Conservation (phyloP, 2,797 vertebrate genomes). For the Spondyliosoma cantharus region DNA sequence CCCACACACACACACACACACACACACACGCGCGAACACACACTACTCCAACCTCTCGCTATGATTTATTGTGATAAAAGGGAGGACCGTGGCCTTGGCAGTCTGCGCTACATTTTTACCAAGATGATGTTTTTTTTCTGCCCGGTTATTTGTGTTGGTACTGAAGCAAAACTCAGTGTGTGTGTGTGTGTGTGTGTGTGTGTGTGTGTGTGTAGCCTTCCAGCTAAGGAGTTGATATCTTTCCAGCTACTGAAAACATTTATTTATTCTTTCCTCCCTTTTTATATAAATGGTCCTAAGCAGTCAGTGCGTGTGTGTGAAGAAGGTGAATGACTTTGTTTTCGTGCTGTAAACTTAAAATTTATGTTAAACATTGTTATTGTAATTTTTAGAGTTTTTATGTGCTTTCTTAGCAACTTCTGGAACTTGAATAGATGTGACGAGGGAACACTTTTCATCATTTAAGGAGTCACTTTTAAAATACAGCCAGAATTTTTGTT, state of each 20-base stretch:
- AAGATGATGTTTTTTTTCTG: constrained; percentile 65
- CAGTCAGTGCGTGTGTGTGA: constrained; percentile 11
- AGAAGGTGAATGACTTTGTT: constrained; percentile 15
- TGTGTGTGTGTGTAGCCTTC: constrained; percentile 52
- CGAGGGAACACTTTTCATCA: background rate
- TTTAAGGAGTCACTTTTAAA: no score
- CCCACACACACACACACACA: constrained; percentile 7
- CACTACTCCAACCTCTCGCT: constrained; percentile 30
- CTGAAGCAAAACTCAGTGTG: constrained; percentile 38
- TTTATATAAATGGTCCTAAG: constrained; percentile 43
- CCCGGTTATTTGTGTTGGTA: constrained; percentile 72
- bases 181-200: constrained; percentile 29
- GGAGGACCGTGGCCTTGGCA: constrained; percentile 77
- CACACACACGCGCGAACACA: background rate
- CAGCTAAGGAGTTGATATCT: constrained; percentile 67
- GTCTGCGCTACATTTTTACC: constrained; percentile 68
- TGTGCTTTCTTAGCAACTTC: background rate
- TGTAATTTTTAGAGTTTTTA: background rate
- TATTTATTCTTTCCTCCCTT: constrained; percentile 77
- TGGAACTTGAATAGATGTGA: background rate
- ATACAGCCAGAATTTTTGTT: no score
- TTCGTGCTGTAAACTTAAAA: background rate
- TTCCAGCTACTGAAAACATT: constrained; percentile 83
- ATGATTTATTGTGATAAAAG: constrained; percentile 84
- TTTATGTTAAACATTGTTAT: background rate